These are phyloP conservation scores for Lasius platythorax DNA, from an alignment of 2,888 invertebrate genomes.

Conservation along the genomic window DNA sequence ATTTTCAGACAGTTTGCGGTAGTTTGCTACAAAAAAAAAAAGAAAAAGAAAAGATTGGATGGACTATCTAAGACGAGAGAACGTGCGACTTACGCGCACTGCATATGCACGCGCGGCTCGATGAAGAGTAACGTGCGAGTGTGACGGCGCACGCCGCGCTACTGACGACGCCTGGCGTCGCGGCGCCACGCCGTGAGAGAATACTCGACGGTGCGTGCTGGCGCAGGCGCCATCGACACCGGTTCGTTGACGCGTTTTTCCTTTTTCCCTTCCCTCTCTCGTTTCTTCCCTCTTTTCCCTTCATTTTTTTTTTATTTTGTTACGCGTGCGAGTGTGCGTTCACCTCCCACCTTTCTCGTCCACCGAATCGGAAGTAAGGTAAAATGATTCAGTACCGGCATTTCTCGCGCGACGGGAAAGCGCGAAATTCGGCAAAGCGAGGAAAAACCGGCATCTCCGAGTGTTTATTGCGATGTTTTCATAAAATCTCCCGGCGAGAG, in stretches of 20 bases:
- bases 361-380: slow-evolving; percentile 48
- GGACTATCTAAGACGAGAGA: not conserved
- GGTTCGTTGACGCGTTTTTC: slow-evolving; percentile 54
- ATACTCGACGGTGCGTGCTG: slow-evolving; percentile 71
- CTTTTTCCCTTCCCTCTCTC: slow-evolving; percentile 41
- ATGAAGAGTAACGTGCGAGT: slow-evolving; percentile 81
- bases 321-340: slow-evolving; percentile 33
- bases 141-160: slow-evolving; percentile 85
- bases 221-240: slow-evolving; percentile 57
- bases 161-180: slow-evolving; percentile 83
- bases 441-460: slow-evolving; percentile 37
- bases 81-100: slow-evolving; percentile 56
- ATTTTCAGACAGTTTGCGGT: not conserved
- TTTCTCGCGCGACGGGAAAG: slow-evolving; percentile 37
- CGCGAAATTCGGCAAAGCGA: slow-evolving; percentile 44
- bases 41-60: not conserved
- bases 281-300: not conserved
- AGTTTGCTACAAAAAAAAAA: not conserved
- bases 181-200: slow-evolving; percentile 72
- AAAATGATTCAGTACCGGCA: slow-evolving; percentile 48
- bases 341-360: not conserved
- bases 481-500: slow-evolving; percentile 47
- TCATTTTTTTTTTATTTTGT: slow-evolving; percentile 22
- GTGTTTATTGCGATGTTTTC: slow-evolving; percentile 51
- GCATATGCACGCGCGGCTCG: slow-evolving; percentile 66